Base-by-base conservation (phyloP, 2,888 invertebrate genomes). In the Doris montereyensis region DNA sequence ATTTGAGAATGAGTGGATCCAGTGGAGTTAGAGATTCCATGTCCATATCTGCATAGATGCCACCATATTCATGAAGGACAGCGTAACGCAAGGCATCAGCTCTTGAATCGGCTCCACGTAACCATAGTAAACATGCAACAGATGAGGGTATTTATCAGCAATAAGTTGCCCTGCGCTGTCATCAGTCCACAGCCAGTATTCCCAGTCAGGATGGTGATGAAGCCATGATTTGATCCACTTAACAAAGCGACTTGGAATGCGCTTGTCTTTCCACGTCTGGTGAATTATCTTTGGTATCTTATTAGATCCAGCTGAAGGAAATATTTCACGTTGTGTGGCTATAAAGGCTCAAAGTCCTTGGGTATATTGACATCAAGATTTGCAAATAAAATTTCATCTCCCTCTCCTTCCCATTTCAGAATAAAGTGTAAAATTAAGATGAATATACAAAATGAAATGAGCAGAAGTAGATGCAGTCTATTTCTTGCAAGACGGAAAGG, bases 171-270 rank as follows among this genome's bases (percentile, higher is more conserved):
- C 81, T 2, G 89, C 89, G 81, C 87, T 88, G 8, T 85, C 84
- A 80, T 89, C 88, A 10, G 90, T 90, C 91, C 91, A 91, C 24
- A 91, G 82, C 87, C 87, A 88, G 82, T 90, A 90, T 72, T 89
- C 86, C 89, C 89, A 90, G 28, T 85, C 87, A 2, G 90, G 90
- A 79, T 91, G 87, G 30, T 85, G 82, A 8, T 82, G 74, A 10
- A 82, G 76, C 90, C 90, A 91, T 0, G 89, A 85, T 77, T 86
- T 82, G 24, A 90, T 83, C 89, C 89, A 90, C 2, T 78, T 80
- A 1, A 80, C 79, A 81, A 88, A 83, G 72, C 85, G 86, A n/a
- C 82, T 76, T 5, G 89, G 89, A 73, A 89, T 83, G 21, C 85
- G 57, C 0, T 81, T 83, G 74, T 84, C 80, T 81, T 87, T 87